Base-by-base conservation (phyloP, 2,113 vertebrate genomes). In the Octodon degus region DNA sequence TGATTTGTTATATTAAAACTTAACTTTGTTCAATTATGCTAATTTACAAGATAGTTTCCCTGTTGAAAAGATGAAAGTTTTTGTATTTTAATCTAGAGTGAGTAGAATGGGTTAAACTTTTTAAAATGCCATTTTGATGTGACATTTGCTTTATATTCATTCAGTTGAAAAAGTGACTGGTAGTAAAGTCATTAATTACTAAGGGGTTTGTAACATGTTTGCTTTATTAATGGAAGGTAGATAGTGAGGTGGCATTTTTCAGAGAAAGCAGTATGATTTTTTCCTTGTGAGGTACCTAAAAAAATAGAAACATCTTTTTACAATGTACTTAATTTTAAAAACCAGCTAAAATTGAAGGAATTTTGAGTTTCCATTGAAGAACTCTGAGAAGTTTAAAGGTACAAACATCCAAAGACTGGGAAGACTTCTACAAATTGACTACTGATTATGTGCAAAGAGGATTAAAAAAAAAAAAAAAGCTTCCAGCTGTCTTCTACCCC, bases 11-110 rank as follows among this genome's bases (percentile, higher is more conserved):
- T 79, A 93, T 97, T 43, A 85, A 93, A 92, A 84, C 20, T 80
- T 13, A 14, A 14, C 62, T 89, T 92, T 50, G 50, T 89, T 81
- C 17, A 55, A 47, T 96, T 93, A 90, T 95, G 83, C 92, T 96
- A 50, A 30, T 95, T 86, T 93, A 47, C 58, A 90, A 58, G 62
- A 13, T 5, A 55, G 37, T 27, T 82, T 94, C 94, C n/a, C 13
- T 50, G 90, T 94, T 10, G 19, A 53, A 62, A 22, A 68, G 81
- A 74, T 89, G 77, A 63, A 95, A 89, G 27, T 40, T 97, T 97
- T 96, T 90, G 43, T 93, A 86, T 96, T 92, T 97, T 93, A 96
- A 94, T 84, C 68, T 84, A 89, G 96, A 88, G 17, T 79, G 93
- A 84, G 65, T 74, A 74, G 65, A 83, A 77, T 77, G 74, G 87